Percentiles rank a stretch among this genome's conserved stretches.
Evolutionary conservation across 2,888 invertebrate genomes (phyloP).

Genomic region (Euzophera pinguis): DNA sequence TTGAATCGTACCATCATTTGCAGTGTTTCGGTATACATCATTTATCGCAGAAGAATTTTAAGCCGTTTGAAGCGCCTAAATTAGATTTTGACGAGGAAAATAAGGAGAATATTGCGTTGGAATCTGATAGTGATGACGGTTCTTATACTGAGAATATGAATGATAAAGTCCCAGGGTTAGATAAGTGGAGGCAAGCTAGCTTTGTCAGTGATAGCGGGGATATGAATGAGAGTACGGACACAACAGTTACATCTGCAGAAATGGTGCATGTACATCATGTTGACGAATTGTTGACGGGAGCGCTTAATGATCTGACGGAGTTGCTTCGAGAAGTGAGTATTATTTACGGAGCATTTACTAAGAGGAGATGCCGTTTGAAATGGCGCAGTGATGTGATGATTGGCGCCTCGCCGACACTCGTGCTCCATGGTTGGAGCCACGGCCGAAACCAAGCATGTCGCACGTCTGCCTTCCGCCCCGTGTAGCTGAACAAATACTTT

Average conservation of each 20-base stretch:
- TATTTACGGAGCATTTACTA: too few species aligned
- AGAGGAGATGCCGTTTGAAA: too few species aligned
- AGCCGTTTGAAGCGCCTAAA: conserved; percentile 29
- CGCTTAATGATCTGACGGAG: conserved; percentile 72
- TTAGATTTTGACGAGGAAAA: conserved; percentile 56
- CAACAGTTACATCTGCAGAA: conserved; percentile 40
- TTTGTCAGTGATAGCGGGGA: conserved; percentile 46
- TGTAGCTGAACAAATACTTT: too few species aligned
- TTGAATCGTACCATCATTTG: conserved; percentile 71
- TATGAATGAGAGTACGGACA: conserved; percentile 48
- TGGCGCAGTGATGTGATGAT: too few species aligned
- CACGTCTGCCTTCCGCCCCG: too few species aligned
- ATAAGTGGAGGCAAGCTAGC: conserved; percentile 57
- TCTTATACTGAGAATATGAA: conserved; percentile 59
- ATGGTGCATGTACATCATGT: conserved; percentile 29
- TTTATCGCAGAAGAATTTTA: conserved; percentile 28
- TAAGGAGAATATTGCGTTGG: conserved; percentile 72
- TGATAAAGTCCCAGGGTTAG: conserved; percentile 23
- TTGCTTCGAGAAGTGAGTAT: conserved; percentile 70
- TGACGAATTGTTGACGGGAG: conserved; percentile 61
- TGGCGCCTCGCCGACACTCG: too few species aligned
- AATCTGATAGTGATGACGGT: conserved; percentile 61
- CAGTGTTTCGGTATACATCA: conserved; percentile 75
- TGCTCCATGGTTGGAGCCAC: too few species aligned
- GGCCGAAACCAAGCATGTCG: too few species aligned